phyloP scores from a whole-genome alignment of 2,888 invertebrate genomes.

The Pyrocoelia pectoralis region DNA sequence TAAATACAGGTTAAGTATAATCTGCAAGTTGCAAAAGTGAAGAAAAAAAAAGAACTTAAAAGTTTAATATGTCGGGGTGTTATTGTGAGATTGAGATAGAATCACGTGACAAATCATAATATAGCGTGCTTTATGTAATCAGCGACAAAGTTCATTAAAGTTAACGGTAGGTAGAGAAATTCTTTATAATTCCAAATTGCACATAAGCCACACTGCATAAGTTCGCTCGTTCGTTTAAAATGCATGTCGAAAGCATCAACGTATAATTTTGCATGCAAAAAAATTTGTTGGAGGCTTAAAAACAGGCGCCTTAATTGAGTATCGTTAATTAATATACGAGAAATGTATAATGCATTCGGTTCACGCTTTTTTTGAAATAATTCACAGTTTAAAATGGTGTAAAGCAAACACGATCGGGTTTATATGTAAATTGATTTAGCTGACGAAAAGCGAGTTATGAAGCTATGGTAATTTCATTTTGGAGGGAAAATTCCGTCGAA shows the following conservation, averaged over 20 bases:
- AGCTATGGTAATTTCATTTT: constrained; percentile 35
- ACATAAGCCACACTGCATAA: constrained; percentile 43
- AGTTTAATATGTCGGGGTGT: neutral
- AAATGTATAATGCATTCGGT: constrained; percentile 28
- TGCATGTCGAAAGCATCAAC: too few relatives aligned
- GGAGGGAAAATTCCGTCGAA: constrained; percentile 13
- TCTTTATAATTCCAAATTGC: constrained; percentile 46
- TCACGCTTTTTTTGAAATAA: constrained; percentile 20
- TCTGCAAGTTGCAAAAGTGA: neutral
- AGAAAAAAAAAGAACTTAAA: constrained; percentile 7
- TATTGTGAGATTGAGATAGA: constrained; percentile 31
- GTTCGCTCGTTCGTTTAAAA: too few relatives aligned
- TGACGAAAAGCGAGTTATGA: constrained; percentile 31
- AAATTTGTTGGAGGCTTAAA: too few relatives aligned
- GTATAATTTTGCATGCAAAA: too few relatives aligned
- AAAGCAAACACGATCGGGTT: constrained; percentile 28
- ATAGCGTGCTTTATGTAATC: constrained; percentile 45
- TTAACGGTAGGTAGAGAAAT: constrained; percentile 41
- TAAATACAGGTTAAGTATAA: neutral
- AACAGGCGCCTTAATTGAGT: too few relatives aligned
- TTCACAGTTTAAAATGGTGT: constrained; percentile 20
- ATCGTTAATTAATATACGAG: constrained; percentile 2
- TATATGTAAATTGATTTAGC: constrained; percentile 35
- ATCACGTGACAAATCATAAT: constrained; percentile 52
- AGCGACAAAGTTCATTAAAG: constrained; percentile 44